Percentiles rank a stretch among this genome's conserved stretches.
Conservation (phyloP, 2,113 vertebrate genomes). For the Apistogramma diplotaenia region DNA sequence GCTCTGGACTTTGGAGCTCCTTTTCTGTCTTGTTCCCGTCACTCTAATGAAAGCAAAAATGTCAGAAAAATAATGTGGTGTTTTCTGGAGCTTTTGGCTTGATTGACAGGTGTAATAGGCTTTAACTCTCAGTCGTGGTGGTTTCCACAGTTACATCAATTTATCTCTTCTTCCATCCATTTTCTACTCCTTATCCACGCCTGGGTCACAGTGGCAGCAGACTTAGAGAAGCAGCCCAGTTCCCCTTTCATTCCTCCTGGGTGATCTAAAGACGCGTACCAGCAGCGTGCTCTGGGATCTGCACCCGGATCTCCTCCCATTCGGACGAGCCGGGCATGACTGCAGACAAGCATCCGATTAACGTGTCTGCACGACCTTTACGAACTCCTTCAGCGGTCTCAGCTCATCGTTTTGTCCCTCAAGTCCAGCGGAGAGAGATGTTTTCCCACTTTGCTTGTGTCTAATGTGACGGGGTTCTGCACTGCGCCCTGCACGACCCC, state of each 20-base stretch:
- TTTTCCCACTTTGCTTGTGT: not conserved
- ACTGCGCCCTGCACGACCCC: not conserved
- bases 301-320: not conserved
- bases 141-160: conserved; percentile 8
- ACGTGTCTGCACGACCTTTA: not conserved
- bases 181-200: not conserved
- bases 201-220: not conserved
- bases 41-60: not conserved
- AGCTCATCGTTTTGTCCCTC: not conserved
- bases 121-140: not conserved
- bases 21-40: not conserved
- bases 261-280: not conserved
- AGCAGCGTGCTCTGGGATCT: not conserved
- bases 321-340: not conserved
- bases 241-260: not conserved
- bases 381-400: not conserved
- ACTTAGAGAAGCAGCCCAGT: not conserved
- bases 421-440: not conserved
- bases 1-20: not conserved
- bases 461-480: not conserved
- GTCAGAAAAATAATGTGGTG: not conserved
- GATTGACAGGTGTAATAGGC: conserved; percentile 6
- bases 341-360: not conserved
- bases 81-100: not conserved
- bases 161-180: not conserved